Conservation (phyloP, 2,888 invertebrate species). For the Torymus tubicola region DNA sequence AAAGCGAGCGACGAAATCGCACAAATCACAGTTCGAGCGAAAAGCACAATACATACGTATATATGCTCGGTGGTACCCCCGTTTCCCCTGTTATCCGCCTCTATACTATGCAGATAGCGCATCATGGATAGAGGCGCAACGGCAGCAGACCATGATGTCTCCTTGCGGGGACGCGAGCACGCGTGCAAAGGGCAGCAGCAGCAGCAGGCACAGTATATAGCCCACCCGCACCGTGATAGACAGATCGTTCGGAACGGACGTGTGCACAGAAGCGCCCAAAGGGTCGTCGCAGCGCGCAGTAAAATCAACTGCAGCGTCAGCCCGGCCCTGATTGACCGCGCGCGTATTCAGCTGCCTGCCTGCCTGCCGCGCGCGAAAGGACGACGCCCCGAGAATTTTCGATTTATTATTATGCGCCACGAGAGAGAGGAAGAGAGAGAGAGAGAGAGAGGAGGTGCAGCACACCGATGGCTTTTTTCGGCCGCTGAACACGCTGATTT, state of each 20-base stretch:
- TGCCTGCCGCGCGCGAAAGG: not conserved
- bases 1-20: not conserved
- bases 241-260: slow-evolving; percentile 28
- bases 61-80: no score
- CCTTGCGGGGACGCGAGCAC: not conserved
- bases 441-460: not conserved
- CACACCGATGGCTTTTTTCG: slow-evolving; percentile 3
- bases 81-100: no score
- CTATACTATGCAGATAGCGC: no score
- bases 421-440: not conserved
- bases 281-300: slow-evolving; percentile 63
- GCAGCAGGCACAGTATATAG: no score
- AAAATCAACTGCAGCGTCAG: slow-evolving; percentile 68
- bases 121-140: not conserved
- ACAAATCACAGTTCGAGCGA: not conserved
- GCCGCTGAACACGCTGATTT: slow-evolving; percentile 5
- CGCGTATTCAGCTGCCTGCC: not conserved
- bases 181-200: slow-evolving; percentile 5
- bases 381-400: slow-evolving; percentile 12
- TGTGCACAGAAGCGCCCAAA: slow-evolving; percentile 1
- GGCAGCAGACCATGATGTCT: not conserved
- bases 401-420: slow-evolving; percentile 37
- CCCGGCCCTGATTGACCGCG: slow-evolving; percentile 46
- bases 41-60: no score
- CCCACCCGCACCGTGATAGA: slow-evolving; percentile 17